Evolutionary conservation across 2,113 vertebrate genomes (phyloP), one percentile per base, ranked within the genome.

Genomic region (Cygnus buccinator): DNA sequence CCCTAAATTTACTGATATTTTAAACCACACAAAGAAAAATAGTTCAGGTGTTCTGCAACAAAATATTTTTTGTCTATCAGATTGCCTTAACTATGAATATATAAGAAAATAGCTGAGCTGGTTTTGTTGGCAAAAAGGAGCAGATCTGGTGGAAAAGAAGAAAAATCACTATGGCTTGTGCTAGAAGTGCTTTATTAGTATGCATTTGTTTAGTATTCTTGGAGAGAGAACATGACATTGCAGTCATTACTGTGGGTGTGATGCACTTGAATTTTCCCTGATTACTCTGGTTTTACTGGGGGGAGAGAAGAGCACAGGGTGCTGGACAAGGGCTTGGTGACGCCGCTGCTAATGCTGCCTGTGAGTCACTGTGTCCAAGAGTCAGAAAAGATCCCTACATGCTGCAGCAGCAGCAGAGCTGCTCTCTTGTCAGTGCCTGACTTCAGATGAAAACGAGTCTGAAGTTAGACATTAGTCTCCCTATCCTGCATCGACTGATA

Each of bases 301-400:
- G 35, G 28, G 2, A 28, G 33, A 23, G 10, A 29, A n/a, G 9
- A 3, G 1, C 13, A 15, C 3, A 1, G 31, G 6, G 39, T 25
- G 58, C 77, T 84, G 74, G 65, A 12, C 0, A 0, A 84, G 52
- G 66, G 46, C 65, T 89, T 61, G 52, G 91, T 68, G 93, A 52
- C 0, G 9, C 41, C 43, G 0, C 70, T 82, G 71, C 48, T 92
- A 84, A 63, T 89, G 65, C 80, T 86, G 0, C 15, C 68, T 90
- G 79, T 85, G 85, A 90, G 94, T 79, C 41, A 7, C 59, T 90
- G 90, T 81, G 93, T 80, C 89, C 52, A 15, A 35, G 63, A 94
- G 48, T 90, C 72, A 90, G 79, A 35, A 48, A 2, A 62, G 67
- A 39, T 74, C 41, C 5, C 7, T 48, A 2, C 31, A 1, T 9